Conservation (phyloP, 2,113 vertebrate species). For the Microcebus griseorufus region DNA sequence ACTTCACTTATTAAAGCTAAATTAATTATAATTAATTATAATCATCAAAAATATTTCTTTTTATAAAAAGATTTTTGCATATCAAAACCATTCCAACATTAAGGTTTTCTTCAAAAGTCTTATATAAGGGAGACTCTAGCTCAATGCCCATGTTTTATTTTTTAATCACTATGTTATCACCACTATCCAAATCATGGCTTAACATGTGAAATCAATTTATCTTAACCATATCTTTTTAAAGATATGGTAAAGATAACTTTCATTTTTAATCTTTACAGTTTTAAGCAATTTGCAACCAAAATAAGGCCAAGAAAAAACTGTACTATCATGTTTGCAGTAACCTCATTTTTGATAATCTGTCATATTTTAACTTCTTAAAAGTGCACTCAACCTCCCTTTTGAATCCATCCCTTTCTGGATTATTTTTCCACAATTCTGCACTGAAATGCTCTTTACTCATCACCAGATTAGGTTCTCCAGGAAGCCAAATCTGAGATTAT, state of each 20-base stretch:
- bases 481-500: neutral
- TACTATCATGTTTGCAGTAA: neutral
- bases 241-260: neutral
- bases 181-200: neutral
- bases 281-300: neutral
- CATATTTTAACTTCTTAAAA: neutral
- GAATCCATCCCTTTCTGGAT: neutral
- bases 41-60: slow-evolving; percentile 10
- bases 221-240: neutral
- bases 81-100: neutral
- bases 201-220: neutral
- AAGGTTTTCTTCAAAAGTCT: neutral
- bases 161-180: neutral
- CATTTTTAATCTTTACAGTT: neutral
- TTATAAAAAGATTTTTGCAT: neutral
- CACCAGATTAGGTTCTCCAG: neutral
- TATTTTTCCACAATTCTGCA: neutral
- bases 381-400: accelerated
- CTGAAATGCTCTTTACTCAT: neutral
- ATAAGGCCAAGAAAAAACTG: neutral
- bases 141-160: neutral
- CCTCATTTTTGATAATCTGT: neutral
- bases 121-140: neutral
- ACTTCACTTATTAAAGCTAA: slow-evolving; percentile 12
- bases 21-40: neutral